Conservation (phyloP, 2,888 invertebrate species). For the Argynnis bischoffii region DNA sequence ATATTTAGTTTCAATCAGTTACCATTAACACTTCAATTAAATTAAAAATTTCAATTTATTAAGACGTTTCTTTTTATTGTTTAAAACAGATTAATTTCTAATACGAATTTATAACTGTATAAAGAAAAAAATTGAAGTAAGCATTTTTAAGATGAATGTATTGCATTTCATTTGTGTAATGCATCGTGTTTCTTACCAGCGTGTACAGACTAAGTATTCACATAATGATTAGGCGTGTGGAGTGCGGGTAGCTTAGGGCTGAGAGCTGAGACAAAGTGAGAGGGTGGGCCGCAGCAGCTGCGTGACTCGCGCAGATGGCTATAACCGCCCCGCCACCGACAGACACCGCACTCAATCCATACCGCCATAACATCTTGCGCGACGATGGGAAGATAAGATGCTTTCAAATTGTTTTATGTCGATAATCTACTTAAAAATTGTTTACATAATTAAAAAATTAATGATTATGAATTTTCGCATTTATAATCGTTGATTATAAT, state of each 20-base stretch:
- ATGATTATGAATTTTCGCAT: not conserved
- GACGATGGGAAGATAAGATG: slow-evolving; percentile 11
- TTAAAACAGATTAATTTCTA: no score
- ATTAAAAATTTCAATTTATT: no score
- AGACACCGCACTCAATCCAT: slow-evolving; percentile 32
- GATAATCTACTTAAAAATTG: not conserved
- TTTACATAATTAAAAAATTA: not conserved
- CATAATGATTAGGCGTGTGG: slow-evolving; percentile 36
- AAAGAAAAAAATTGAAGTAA: not conserved
- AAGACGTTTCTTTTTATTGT: no score
- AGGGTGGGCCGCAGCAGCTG: slow-evolving; percentile 59
- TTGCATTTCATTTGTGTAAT: not conserved
- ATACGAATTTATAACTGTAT: not conserved
- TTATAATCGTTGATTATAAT: no score
- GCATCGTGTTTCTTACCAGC: slow-evolving; percentile 1
- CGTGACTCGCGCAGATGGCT: slow-evolving; percentile 60
- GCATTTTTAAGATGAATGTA: not conserved
- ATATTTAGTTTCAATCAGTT: no score
- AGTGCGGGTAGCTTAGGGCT: slow-evolving; percentile 31
- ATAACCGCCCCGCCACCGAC: slow-evolving; percentile 46
- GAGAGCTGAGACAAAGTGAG: slow-evolving; percentile 54
- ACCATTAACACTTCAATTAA: no score
- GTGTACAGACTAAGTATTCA: slow-evolving; percentile 20
- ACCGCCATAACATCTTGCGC: slow-evolving; percentile 15
- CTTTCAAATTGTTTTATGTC: slow-evolving; percentile 4